Evolutionary conservation across 2,888 invertebrate genomes (phyloP), one percentile per base, ranked within the genome.

Genomic region (Sacculina carcini): DNA sequence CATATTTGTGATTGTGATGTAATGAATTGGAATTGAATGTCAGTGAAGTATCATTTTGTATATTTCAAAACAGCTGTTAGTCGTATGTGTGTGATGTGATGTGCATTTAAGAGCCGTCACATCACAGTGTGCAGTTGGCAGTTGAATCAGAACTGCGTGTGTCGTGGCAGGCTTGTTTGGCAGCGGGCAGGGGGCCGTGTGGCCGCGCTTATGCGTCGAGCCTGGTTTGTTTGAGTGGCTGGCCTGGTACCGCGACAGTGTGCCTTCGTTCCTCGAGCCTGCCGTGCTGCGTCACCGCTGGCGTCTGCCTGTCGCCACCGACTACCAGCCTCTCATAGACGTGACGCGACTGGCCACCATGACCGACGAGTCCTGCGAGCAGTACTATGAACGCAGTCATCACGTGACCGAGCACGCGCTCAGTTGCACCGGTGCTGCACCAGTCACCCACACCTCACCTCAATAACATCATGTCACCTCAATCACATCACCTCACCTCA

Each of bases 221-320:
- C 87, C 89, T 0, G 86, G 84, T 0, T 67, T 94, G 38, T 94
- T 92, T 66, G 94, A 94, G 66, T 94, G 82, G 81, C 72, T 86
- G 61, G 76, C 78, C 31, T 92, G 90, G 90, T 85, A 89, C 64
- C 72, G 75, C 1, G 78, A 78, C 53, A 76, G 76, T 1, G 66
- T 75, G 60, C 84, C 83, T 3, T 73, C 75, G 21, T 89, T 83
- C 75, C 76, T 89, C 73, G 76, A 75, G 1, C 68, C 71, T 0
- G 69, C 73, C 1, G 87, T 89, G 62, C 66, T 87, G 5, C 67
- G 68, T 16, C 71, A 71, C 12, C 76, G 78, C 19, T 42, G 42
- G 42, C 84, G 83, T 3, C 82, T 75, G 60, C 78, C 82, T 59
- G 73, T 92, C 2, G 78, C 83, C 60, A 61, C 70, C 5, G 68